Base-by-base conservation (phyloP, 1,140 invertebrate species). In the Bactericera cockerelli region DNA sequence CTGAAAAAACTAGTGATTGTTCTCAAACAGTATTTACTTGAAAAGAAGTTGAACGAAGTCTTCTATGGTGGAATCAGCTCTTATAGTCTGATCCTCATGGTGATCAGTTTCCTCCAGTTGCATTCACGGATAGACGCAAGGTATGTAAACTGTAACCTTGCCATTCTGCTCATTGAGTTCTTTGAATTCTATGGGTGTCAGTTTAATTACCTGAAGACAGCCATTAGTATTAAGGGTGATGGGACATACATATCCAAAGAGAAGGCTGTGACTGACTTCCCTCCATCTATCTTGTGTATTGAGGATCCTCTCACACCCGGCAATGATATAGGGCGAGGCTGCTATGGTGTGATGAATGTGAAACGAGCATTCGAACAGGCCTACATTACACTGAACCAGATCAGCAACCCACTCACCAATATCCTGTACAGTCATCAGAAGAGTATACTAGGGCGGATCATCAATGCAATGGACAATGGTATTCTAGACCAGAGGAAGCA, bases 11-110 rank as follows among this genome's bases (percentile, higher is more conserved):
- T 98, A 66, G 93, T 98, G 62, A 84, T 98, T 74, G 93, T 98
- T 56, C 78, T 99, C 62, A 99, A 99, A 76, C 93, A 98, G 76
- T 98, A 97, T 77, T 81, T 98, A 58, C 77, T 96, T 55, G 89
- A 98, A 75, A 81, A 94, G 72, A 92, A 97, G 78, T 80, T 99
- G 65, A 98, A 98, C 76, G 94, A 98, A 81, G 95, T 98, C 54
- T 99, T 96, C 75, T 97, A 93, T 56, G 94, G 96, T 64, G 96
- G 96, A 70, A 96, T 99, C 67, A 94, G 93, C 63, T 98, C 94
- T 36, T 99, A 99, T 74, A 93, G 93, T 70, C 81, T 99, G 63
- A 97, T 98, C 71, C 81, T 99, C 58, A 93, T 99, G 87, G 92
- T 90, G 67, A 92, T 99, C 72, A 95, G 91, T 76, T 99, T 98